Evolutionary conservation across 2,797 vertebrate genomes (phyloP).

Genomic region (Acanthiza pusilla): DNA sequence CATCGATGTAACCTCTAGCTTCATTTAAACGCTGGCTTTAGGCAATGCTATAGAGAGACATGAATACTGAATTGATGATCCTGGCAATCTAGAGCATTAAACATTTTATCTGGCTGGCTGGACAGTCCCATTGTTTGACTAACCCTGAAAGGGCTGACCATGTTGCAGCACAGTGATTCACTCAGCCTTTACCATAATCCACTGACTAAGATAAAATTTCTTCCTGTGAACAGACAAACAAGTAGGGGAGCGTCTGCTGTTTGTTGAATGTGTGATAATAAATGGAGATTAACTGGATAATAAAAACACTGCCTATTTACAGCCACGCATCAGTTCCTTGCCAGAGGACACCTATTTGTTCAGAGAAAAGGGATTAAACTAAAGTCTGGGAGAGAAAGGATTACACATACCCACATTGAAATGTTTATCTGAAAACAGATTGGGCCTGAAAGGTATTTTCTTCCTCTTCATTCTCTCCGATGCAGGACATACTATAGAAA

Average conservation of each 20-base stretch:
- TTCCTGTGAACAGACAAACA: constrained; percentile 75
- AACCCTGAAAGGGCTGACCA: constrained; percentile 77
- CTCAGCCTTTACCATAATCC: constrained; percentile 74
- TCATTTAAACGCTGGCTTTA: constrained; percentile 27
- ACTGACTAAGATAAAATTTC: constrained; percentile 78
- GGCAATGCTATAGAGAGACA: constrained; percentile 33
- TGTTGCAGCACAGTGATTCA: constrained; percentile 76
- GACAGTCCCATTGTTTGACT: constrained; percentile 78
- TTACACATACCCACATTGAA: constrained; percentile 29
- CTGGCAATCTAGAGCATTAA: constrained; percentile 67
- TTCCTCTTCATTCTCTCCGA: constrained; percentile 21
- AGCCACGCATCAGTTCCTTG: constrained; percentile 68
- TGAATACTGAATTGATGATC: constrained; percentile 82
- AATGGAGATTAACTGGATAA: constrained; percentile 77
- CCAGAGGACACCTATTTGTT: constrained; percentile 65
- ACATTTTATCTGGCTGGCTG: constrained; percentile 72
- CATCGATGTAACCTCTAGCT: constrained; percentile 3
- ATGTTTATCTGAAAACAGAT: constrained; percentile 63
- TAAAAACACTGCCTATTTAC: constrained; percentile 72
- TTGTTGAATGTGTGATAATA: constrained; percentile 79
- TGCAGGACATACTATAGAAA: not conserved
- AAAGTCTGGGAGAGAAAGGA: constrained; percentile 67
- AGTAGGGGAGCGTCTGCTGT: constrained; percentile 53
- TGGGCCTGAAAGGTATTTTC: constrained; percentile 42
- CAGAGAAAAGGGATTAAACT: constrained; percentile 68